phyloP scores from a whole-genome alignment of 2,888 invertebrate species.

The Mylabris sibirica region DNA sequence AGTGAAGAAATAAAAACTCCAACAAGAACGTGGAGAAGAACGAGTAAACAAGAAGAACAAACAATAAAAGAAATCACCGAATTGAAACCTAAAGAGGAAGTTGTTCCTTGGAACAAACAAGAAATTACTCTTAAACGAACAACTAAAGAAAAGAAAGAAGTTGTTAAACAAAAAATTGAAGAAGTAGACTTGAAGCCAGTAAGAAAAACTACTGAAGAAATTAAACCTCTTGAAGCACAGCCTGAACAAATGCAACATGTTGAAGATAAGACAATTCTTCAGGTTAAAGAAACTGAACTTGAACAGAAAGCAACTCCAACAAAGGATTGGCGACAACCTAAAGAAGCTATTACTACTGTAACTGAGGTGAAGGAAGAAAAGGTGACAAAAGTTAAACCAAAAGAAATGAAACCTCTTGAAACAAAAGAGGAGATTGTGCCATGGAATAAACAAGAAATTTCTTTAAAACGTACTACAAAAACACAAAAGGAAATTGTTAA shows the following conservation, averaged over 20 bases:
- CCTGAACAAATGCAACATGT: conserved; percentile 46
- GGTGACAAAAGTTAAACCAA: conserved; percentile 22
- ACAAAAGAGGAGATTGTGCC: conserved; percentile 46
- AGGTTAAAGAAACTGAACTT: conserved; percentile 21
- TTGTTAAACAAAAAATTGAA: conserved; percentile 28
- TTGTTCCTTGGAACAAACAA: conserved; percentile 35
- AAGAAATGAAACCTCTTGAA: conserved; percentile 23
- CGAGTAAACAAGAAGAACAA: conserved; percentile 56
- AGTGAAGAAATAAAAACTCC: not conserved
- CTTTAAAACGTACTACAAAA: conserved; percentile 58
- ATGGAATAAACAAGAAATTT: conserved; percentile 69
- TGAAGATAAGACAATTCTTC: conserved; percentile 23
- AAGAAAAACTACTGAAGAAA: conserved; percentile 20
- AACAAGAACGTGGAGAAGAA: not conserved
- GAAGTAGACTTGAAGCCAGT: conserved; percentile 21
- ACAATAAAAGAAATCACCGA: conserved; percentile 46
- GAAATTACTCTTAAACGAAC: conserved; percentile 57
- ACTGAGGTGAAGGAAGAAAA: conserved; percentile 32
- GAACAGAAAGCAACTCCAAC: conserved; percentile 25
- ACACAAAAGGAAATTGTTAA: conserved; percentile 54
- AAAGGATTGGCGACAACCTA: conserved; percentile 36
- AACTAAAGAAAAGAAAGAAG: conserved; percentile 55
- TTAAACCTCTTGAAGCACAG: conserved; percentile 31
- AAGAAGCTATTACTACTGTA: conserved; percentile 21
- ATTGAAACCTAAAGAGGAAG: conserved; percentile 38